phyloP scores from a whole-genome alignment of 2,797 vertebrate species.

The Orientallactaga sibirica region DNA sequence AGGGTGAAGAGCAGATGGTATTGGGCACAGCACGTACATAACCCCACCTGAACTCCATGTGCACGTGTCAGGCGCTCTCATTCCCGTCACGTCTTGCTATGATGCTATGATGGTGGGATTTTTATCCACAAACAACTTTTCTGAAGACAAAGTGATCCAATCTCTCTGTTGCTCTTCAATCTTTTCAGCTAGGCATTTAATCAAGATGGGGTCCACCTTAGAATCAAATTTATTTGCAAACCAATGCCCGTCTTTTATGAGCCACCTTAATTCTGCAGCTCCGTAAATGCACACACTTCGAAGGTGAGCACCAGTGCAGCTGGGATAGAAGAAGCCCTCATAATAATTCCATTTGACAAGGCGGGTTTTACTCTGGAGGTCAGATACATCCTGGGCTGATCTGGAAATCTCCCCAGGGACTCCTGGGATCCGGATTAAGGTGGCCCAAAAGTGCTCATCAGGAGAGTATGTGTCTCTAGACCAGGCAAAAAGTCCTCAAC shows the following conservation, averaged over 20 bases:
- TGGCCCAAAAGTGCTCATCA: slow-evolving; percentile 97
- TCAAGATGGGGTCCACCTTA: slow-evolving; percentile 94
- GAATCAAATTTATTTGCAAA: slow-evolving; percentile 97
- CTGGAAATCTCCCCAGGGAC: slow-evolving; percentile 92
- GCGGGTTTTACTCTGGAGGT: slow-evolving; percentile 95
- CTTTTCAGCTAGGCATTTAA: slow-evolving; percentile 94
- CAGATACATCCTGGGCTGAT: slow-evolving; percentile 91
- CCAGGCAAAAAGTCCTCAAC: slow-evolving; percentile 94
- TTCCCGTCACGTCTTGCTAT: slow-evolving; percentile 29
- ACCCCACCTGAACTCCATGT: neutral
- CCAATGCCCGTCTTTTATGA: slow-evolving; percentile 94
- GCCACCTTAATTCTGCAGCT: slow-evolving; percentile 94
- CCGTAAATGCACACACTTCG: slow-evolving; percentile 96
- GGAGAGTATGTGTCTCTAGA: slow-evolving; percentile 95
- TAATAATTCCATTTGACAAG: slow-evolving; percentile 97
- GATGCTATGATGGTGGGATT: slow-evolving; percentile 46
- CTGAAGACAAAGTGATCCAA: slow-evolving; percentile 86
- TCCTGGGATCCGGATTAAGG: slow-evolving; percentile 92
- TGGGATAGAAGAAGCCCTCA: slow-evolving; percentile 93
- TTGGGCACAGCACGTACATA: neutral
- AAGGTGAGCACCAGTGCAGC: slow-evolving; percentile 93
- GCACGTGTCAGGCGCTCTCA: neutral
- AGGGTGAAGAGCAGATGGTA: neutral
- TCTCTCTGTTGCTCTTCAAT: slow-evolving; percentile 90
- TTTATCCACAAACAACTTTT: slow-evolving; percentile 78